A percentile compares a stretch with the other conserved stretches of the same genome.
Conservation (phyloP, 2,888 invertebrate genomes). For the Slavum lentiscoides region DNA sequence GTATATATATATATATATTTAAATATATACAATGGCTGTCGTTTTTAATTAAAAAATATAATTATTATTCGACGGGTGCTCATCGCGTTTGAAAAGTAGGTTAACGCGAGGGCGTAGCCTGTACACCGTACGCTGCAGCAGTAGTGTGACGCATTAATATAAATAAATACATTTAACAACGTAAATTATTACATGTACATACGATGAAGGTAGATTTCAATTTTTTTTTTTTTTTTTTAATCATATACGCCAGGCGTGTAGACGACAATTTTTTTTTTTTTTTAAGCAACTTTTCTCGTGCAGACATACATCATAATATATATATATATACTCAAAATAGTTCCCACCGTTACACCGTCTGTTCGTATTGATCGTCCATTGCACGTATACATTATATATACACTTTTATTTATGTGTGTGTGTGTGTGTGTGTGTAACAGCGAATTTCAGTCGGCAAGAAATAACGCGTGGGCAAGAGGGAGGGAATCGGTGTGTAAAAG, state of each 20-base stretch:
- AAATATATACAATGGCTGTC: neutral
- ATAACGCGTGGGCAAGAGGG: neutral
- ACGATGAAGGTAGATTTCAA: neutral
- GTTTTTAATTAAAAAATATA: constrained; percentile 37
- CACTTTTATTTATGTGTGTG: neutral
- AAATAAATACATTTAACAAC: constrained; percentile 9
- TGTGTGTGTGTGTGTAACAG: constrained; percentile 3
- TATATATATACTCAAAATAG: constrained; percentile 9
- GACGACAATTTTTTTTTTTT: neutral
- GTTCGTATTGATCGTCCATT: constrained; percentile 32
- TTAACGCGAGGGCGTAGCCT: constrained; percentile 28
- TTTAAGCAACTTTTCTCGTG: neutral
- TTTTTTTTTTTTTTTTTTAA: neutral
- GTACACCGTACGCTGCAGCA: neutral
- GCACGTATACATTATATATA: neutral
- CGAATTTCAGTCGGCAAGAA: constrained; percentile 21
- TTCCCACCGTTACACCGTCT: neutral
- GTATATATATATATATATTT: neutral
- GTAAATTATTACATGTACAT: neutral
- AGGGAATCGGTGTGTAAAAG: neutral
- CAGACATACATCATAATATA: neutral
- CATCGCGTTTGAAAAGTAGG: neutral
- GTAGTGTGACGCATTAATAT: neutral
- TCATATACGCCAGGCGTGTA: neutral
- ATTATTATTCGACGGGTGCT: neutral